Evolutionary conservation across 2,113 vertebrate species (phyloP), one percentile per base, ranked within the genome.

Genomic region (Amblyopsis rosae): DNA sequence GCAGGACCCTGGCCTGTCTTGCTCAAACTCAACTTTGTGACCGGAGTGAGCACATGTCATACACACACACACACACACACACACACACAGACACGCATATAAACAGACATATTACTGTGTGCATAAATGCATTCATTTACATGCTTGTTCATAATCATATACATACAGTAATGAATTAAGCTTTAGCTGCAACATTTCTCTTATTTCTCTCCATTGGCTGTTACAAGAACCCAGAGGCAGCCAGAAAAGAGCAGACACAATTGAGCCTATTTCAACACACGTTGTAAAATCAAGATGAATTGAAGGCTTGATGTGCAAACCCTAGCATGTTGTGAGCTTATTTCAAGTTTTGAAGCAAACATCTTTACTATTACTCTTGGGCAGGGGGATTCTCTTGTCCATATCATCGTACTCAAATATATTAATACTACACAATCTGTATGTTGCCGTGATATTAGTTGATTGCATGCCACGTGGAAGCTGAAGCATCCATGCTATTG

Each of bases 391-490:
- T 50, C 35, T 4, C 51, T 49, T 49, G 26, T 73, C 63, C 50
- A 54, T 32, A 53, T 70, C 64, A 62, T 58, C 51, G 26, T 58
- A 45, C 69, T 53, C 12, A 17, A 55, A 26, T 41, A 41, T 41
- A 41, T 41, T 6, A 41, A 41, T 41, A 41, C 49, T 59, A 41
- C 83, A 82, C 64, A 73, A 72, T 75, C 47, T 70, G 35, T 12
- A 48, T 9, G 35, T 45, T 48, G 59, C 73, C 81, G 71, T 79
- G 75, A 77, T 70, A 62, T 73, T 51, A 63, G 70, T 68, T 76
- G 63, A 19, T 56, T 51, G 19, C 13, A 41, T 63, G 7, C 12
- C 32, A 51, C 57, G 63, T 75, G 54, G 57, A 80, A 80, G 71
- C 69, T 56, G 47, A 67, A 71, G 71, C 60, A 79, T 85, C 76